Base-by-base conservation (phyloP, 2,113 vertebrate genomes). In the Paratilapia polleni region DNA sequence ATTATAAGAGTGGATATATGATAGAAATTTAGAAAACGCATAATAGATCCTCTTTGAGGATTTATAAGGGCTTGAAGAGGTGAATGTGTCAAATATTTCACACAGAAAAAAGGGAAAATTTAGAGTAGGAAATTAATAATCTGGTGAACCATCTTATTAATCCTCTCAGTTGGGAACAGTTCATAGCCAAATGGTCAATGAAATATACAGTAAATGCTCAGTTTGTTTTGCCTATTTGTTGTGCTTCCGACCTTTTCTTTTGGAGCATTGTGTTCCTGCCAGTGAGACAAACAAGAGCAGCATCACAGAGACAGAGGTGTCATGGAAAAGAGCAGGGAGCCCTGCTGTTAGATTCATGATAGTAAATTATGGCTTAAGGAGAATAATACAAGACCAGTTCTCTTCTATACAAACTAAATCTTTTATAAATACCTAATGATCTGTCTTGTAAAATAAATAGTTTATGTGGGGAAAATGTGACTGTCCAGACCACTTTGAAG, bases 211-310 rank as follows among this genome's bases (percentile, higher is more conserved):
- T 68, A 47, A 68, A 49, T 49, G 41, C 64, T 47, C 64, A 28
- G 41, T 49, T 70, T 70, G 26, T 28, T 70, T 49, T 0, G 22
- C 26, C 41, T 57, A 22, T 76, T 34, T 34, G 49, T 74, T 20
- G 17, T 24, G n/a, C 17, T 64, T 2, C 12, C 28, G 54, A 66
- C 31, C 41, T 59, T 81, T 81, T 60, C 34, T 47, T 38, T 22
- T 17, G 36, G 31, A n/a, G 5, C 81, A 81, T 78, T 38, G 9
- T 22, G 61, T 1, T 70, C 49, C 64, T 70, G 41, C 49, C 64
- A 75, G 63, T 13, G 28, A 68, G 73, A 43, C 38, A 75, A 86
- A 86, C 59, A 43, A 49, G 41, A 49, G 62, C 77, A 78, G 86
- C 73, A 15, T 86, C 77, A 47, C 84, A 17, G 0, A n/a, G 81